Evolutionary conservation across 2,888 invertebrate genomes (phyloP).

Genomic region (Helleia helle): DNA sequence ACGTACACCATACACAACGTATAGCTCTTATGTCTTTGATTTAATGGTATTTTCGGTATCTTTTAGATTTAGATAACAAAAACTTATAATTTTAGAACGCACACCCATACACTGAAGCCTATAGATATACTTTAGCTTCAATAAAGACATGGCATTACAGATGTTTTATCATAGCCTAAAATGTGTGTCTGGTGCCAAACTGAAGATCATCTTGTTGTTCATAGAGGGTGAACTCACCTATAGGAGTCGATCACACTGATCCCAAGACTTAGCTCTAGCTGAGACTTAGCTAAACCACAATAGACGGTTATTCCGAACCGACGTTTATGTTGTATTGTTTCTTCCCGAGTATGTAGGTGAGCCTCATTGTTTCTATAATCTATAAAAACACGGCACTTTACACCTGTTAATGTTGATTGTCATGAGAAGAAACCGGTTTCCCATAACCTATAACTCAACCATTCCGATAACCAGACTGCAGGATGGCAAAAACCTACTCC

Average conservation of each 20-base stretch:
- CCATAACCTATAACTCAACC: slow-evolving; percentile 3
- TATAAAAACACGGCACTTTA: slow-evolving; percentile 2
- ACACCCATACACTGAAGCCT: no score
- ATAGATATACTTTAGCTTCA: no score
- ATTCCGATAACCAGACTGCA: not conserved
- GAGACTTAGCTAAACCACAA: not conserved
- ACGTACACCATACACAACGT: no score
- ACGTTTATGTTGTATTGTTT: not conserved
- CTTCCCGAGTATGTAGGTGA: not conserved
- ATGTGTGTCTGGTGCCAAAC: no score
- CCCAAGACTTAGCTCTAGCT: not conserved
- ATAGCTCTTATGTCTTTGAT: no score
- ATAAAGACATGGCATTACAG: no score
- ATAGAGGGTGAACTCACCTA: not conserved
- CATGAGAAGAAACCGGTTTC: not conserved
- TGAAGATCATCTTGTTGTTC: not conserved
- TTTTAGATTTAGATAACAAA: no score
- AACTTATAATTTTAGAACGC: no score
- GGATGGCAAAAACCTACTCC: not conserved
- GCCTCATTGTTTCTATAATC: not conserved
- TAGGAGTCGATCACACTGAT: not conserved
- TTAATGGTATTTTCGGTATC: no score
- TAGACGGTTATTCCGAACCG: not conserved
- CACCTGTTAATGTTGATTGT: not conserved
- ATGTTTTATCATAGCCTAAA: no score